Evolutionary conservation across 2,797 vertebrate species (phyloP).

Genomic region (Etheostoma perlongum): DNA sequence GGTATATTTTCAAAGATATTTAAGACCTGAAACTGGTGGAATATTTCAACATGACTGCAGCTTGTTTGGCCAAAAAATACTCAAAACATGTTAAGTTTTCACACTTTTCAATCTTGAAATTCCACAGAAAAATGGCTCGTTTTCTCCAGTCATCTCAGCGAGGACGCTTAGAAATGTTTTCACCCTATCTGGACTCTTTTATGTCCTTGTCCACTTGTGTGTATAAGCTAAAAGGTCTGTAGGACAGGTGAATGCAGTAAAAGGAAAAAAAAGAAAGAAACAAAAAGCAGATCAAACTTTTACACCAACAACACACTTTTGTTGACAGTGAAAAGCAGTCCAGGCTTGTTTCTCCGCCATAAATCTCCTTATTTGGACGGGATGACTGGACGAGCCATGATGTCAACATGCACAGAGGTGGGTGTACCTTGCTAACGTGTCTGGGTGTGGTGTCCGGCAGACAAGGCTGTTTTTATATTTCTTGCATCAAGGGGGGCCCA

Average conservation of each 20-base stretch:
- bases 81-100: background rate
- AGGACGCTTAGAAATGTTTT: background rate
- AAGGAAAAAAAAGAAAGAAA: background rate
- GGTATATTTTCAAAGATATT: background rate
- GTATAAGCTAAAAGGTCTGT: slow-evolving; percentile 13
- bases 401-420: slow-evolving; percentile 58
- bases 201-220: slow-evolving; percentile 20
- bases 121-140: slow-evolving; percentile 14
- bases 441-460: slow-evolving; percentile 73
- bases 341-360: background rate
- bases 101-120: background rate
- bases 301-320: slow-evolving; percentile 3
- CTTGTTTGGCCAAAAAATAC: background rate
- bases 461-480: slow-evolving; percentile 78
- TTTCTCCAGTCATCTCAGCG: slow-evolving; percentile 16
- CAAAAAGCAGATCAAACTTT: slow-evolving; percentile 2
- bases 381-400: slow-evolving; percentile 47
- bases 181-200: slow-evolving; percentile 2
- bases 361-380: slow-evolving; percentile 62
- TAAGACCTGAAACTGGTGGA: background rate
- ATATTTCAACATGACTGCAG: background rate
- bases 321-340: slow-evolving; percentile 11
- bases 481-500: slow-evolving; percentile 66
- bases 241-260: slow-evolving; percentile 2
- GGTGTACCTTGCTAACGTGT: slow-evolving; percentile 59